Percentiles rank a stretch among this genome's conserved stretches.
Evolutionary conservation across 2,113 vertebrate genomes (phyloP).

Genomic region (Peucedramus taeniatus): DNA sequence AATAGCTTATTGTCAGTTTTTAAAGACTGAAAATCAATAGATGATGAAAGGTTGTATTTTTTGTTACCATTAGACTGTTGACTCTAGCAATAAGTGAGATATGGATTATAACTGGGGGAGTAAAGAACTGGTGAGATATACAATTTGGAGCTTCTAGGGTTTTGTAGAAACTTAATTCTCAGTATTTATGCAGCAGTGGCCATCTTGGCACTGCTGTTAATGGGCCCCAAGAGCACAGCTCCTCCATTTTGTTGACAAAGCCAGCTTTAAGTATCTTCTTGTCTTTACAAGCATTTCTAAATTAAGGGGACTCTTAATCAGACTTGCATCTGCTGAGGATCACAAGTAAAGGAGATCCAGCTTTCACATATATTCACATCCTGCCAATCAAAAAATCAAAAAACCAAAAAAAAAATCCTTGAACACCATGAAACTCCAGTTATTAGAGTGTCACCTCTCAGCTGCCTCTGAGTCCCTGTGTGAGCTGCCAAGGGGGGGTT

Average conservation of each 20-base stretch:
- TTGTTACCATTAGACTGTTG: slow-evolving; percentile 72
- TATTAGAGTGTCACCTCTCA: not conserved
- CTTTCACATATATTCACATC: not conserved
- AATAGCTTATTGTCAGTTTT: slow-evolving; percentile 72
- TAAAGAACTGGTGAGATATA: slow-evolving; percentile 29
- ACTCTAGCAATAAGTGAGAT: slow-evolving; percentile 69
- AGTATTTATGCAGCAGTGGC: not conserved
- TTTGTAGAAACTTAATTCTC: slow-evolving; percentile 43
- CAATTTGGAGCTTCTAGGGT: slow-evolving; percentile 21
- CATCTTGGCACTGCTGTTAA: not conserved
- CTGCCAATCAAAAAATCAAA: not conserved
- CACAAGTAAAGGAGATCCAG: not conserved
- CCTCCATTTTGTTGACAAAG: not conserved
- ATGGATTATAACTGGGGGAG: slow-evolving; percentile 57
- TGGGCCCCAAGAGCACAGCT: not conserved
- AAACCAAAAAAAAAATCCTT: not conserved
- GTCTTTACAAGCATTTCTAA: not conserved
- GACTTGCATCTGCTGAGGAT: not conserved
- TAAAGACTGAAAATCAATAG: slow-evolving; percentile 72
- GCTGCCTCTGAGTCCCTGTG: not conserved
- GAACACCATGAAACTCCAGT: not conserved
- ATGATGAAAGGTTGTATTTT: slow-evolving; percentile 69
- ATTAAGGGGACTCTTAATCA: not conserved
- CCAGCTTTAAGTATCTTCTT: not conserved
- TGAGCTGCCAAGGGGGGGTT: not conserved